Evolutionary conservation across 1,140 invertebrate genomes (phyloP), one percentile per base, ranked within the genome.

Genomic region (Bathynomus jamesi): DNA sequence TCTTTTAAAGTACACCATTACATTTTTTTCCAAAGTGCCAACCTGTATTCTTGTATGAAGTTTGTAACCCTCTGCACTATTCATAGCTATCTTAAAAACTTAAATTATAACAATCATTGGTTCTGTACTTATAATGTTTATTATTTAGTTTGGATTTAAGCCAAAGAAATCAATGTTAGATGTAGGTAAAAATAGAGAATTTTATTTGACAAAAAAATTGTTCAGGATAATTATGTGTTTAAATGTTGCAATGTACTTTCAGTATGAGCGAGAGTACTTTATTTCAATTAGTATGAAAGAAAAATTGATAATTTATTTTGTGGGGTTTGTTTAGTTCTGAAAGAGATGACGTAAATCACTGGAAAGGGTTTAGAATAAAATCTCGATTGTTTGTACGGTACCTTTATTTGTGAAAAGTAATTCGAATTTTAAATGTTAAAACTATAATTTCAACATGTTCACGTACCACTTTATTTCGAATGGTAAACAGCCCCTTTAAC

Each of bases 91-190:
- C 21, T 53, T 53, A 53, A 53, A 53, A 53, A 21, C 21, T 53
- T 53, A 53, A 53, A 53, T 53, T 17, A 53, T 1, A 17, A 53
- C 40, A 53, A 53, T 53, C 40, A 53, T 53, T 53, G 40, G 40
- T 53, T 53, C 40, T 53, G 13, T 53, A 53, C 40, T 53, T 53
- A 21, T n/a, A n/a, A n/a, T 21, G 40, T 53, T 53, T 53, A 53
- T 53, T 17, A 53, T 53, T 53, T 53, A 53, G 40, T 53, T 53
- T 53, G 11, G 40, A 53, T 53, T 53, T 53, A 53, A 53, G 40
- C 40, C 40, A 53, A 53, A 53, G 40, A 53, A 53, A 53, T 53
- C 40, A 53, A 53, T 53, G 40, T 53, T 53, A 53, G 40, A 53
- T 53, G 40, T 53, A 53, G 40, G 40, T n/a, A 21, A 17, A 53